Percentiles rank a stretch among this genome's conserved stretches.
phyloP scores from a whole-genome alignment of 1,140 invertebrate species.

The Bactericera cockerelli region DNA sequence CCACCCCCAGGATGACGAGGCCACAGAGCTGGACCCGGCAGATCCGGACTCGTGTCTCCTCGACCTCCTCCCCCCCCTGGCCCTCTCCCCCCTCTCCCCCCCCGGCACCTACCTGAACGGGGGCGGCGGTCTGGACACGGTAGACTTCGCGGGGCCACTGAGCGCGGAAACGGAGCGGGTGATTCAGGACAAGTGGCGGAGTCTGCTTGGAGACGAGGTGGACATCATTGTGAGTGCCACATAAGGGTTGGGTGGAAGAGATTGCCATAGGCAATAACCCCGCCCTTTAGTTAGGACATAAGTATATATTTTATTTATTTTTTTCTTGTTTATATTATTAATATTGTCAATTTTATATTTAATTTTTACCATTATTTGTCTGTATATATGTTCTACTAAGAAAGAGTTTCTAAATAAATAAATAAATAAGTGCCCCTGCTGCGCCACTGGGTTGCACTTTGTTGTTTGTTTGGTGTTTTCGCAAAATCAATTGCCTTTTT shows the following conservation, averaged over 20 bases:
- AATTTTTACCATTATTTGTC: too few species aligned
- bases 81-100: neutral
- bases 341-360: too few species aligned
- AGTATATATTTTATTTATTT: too few species aligned
- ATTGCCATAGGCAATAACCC: too few species aligned
- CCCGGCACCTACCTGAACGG: constrained; percentile 35
- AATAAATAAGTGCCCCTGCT: constrained; percentile 5
- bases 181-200: constrained; percentile 53
- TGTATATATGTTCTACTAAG: too few species aligned
- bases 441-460: neutral
- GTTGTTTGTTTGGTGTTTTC: too few species aligned
- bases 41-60: neutral
- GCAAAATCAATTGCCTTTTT: too few species aligned
- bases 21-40: neutral
- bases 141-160: constrained; percentile 38
- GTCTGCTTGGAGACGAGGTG: constrained; percentile 44
- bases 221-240: constrained; percentile 55
- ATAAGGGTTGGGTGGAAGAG: too few species aligned
- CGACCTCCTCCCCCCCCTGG: neutral
- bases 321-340: too few species aligned
- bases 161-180: constrained; percentile 40
- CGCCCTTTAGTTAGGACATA: too few species aligned
- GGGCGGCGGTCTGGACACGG: too few species aligned
- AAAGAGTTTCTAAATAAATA: too few species aligned
- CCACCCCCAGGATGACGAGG: neutral